Conservation (phyloP, 2,113 vertebrate species). For the Xenopus tropicalis region DNA sequence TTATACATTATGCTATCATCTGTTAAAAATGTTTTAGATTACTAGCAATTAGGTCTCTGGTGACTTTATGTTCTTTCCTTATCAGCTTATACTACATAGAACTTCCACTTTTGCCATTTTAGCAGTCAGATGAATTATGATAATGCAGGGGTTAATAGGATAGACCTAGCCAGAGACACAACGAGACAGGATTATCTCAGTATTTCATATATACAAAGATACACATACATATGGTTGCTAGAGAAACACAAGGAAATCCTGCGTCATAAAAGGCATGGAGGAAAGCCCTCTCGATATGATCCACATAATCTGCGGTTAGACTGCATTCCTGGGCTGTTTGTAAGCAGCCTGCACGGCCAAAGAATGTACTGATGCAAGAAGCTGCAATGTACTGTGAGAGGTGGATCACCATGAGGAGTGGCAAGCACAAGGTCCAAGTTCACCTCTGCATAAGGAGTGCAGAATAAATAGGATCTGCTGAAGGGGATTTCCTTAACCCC, state of each 20-base stretch:
- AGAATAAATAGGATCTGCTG: neutral
- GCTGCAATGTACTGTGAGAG: slow-evolving; percentile 13
- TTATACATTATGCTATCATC: too few relatives aligned
- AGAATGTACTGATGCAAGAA: slow-evolving; percentile 36
- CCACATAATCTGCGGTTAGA: slow-evolving; percentile 22
- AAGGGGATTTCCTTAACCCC: neutral
- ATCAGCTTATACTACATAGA: too few relatives aligned
- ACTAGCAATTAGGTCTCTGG: too few relatives aligned
- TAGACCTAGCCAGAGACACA: too few relatives aligned
- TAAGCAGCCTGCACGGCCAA: slow-evolving; percentile 9
- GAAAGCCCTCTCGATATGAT: slow-evolving; percentile 28
- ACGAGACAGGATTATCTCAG: neutral
- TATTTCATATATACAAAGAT: neutral
- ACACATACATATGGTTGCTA: slow-evolving; percentile 31
- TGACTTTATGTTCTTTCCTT: too few relatives aligned
- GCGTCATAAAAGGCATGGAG: slow-evolving; percentile 13
- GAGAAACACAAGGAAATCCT: slow-evolving; percentile 22
- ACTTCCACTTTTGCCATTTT: too few relatives aligned
- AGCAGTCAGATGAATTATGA: too few relatives aligned
- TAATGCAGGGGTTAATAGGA: too few relatives aligned
- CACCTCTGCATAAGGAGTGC: neutral
- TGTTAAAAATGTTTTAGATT: too few relatives aligned
- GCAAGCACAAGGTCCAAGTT: neutral
- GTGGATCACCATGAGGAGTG: neutral
- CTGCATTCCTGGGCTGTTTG: slow-evolving; percentile 30